phyloP scores from a whole-genome alignment of 2,888 invertebrate genomes.

The Rhamphomyia laevipes region DNA sequence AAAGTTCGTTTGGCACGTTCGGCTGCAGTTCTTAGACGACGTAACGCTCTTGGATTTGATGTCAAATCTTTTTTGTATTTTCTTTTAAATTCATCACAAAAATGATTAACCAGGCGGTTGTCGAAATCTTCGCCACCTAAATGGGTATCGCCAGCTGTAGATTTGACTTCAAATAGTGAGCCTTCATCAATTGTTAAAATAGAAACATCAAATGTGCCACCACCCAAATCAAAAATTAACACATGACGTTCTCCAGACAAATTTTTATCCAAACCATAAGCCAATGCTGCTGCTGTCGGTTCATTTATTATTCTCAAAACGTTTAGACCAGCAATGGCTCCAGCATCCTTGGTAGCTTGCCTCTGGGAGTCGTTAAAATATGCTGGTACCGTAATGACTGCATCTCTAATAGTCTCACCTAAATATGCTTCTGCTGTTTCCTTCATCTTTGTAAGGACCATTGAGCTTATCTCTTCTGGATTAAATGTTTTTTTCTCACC shows the following conservation, averaged over 20 bases:
- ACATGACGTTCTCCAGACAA: slow-evolving; percentile 65
- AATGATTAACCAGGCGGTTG: slow-evolving; percentile 72
- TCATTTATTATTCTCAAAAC: slow-evolving; percentile 82
- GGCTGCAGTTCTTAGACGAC: slow-evolving; percentile 57
- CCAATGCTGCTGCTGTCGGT: slow-evolving; percentile 82
- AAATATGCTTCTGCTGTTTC: slow-evolving; percentile 75
- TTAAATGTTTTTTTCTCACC: slow-evolving; percentile 51
- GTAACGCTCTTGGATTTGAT: slow-evolving; percentile 45
- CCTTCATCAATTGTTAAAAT: slow-evolving; percentile 86
- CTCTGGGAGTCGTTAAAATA: slow-evolving; percentile 79
- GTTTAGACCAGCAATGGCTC: slow-evolving; percentile 75
- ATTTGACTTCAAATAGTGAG: slow-evolving; percentile 77
- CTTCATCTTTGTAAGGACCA: slow-evolving; percentile 56
- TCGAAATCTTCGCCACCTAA: slow-evolving; percentile 85
- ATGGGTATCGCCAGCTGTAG: slow-evolving; percentile 85
- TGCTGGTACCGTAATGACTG: slow-evolving; percentile 78
- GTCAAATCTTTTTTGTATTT: slow-evolving; percentile 55
- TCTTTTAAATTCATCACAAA: slow-evolving; percentile 72
- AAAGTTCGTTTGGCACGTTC: slow-evolving; percentile 63
- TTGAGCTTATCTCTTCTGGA: slow-evolving; percentile 60
- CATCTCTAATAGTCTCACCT: slow-evolving; percentile 69
- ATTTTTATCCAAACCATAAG: slow-evolving; percentile 77
- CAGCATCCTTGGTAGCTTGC: slow-evolving; percentile 86
- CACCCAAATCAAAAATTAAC: slow-evolving; percentile 45
- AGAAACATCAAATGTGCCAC: slow-evolving; percentile 89